These are phyloP conservation scores for Aporophyla nigra DNA, from an alignment of 2,888 invertebrate species.

Conservation along the genomic window DNA sequence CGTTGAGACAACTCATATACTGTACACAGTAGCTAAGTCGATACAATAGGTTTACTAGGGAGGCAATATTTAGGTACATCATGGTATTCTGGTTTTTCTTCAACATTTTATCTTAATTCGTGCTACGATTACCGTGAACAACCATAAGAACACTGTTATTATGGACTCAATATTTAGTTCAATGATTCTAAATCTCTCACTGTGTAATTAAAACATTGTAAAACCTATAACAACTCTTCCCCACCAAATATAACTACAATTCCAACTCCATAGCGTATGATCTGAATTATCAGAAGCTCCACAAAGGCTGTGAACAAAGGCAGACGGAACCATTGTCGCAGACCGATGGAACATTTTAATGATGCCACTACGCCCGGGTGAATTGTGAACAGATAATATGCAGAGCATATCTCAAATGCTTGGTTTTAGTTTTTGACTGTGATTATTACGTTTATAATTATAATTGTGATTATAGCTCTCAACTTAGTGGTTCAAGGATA, in stretches of 20 bases:
- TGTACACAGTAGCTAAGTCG: too few species aligned
- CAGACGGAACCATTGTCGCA: conserved; percentile 54
- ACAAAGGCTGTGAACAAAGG: conserved; percentile 66
- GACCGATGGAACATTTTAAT: conserved; percentile 65
- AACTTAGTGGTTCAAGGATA: background rate
- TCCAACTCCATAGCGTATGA: conserved; percentile 49
- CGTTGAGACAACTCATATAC: too few species aligned
- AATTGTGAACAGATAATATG: conserved; percentile 27
- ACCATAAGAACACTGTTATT: too few species aligned
- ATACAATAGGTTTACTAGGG: background rate
- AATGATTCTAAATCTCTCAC: too few species aligned
- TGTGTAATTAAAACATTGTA: background rate
- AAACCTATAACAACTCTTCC: background rate
- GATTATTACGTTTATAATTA: background rate
- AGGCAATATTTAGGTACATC: too few species aligned
- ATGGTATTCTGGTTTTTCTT: too few species aligned
- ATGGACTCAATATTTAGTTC: too few species aligned
- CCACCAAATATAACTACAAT: conserved; percentile 10
- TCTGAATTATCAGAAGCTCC: conserved; percentile 61
- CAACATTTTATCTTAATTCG: too few species aligned
- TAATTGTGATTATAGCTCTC: background rate
- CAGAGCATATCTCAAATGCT: conserved; percentile 14
- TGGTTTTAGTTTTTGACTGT: conserved; percentile 5
- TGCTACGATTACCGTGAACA: background rate
- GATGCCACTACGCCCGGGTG: conserved; percentile 47